Evolutionary conservation across 2,797 vertebrate species (phyloP).

Genomic region (Dendrocincla tyrannina): DNA sequence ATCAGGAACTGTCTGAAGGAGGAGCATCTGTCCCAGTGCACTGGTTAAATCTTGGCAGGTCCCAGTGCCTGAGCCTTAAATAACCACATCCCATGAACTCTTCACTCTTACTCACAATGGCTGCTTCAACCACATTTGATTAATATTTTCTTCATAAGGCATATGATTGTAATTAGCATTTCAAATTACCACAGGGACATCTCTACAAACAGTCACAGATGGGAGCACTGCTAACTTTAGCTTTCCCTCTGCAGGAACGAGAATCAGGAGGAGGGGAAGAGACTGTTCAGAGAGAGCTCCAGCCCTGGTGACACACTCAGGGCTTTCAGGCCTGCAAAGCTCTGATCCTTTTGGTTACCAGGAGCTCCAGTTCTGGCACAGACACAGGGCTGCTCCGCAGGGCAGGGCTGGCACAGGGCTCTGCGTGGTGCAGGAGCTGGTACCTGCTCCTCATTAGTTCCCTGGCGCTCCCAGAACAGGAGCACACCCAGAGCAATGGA

Average conservation of each 20-base stretch:
- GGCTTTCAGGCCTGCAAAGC: not conserved
- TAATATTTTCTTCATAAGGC: constrained; percentile 59
- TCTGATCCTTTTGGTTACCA: not conserved
- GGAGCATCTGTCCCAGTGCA: not conserved
- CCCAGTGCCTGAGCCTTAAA: not conserved
- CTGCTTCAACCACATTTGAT: constrained; percentile 34
- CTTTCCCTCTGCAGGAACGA: constrained; percentile 28
- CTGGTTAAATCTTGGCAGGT: not conserved
- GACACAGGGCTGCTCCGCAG: not conserved
- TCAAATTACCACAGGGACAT: constrained; percentile 59
- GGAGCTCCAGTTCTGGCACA: rapidly evolving
- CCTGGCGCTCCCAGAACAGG: not conserved
- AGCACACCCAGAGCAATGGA: not conserved
- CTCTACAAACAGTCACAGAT: constrained; percentile 54
- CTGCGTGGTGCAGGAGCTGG: not conserved
- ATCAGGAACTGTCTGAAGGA: not conserved
- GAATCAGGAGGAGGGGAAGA: constrained; percentile 21
- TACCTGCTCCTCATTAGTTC: not conserved
- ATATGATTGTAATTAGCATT: constrained; percentile 67
- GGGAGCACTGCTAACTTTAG: constrained; percentile 65
- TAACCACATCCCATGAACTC: not conserved
- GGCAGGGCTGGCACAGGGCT: not conserved
- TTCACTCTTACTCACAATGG: not conserved
- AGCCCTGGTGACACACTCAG: not conserved
- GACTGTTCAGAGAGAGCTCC: not conserved